phyloP scores from a whole-genome alignment of 2,113 vertebrate species.

The Gymnobelideus leadbeateri region DNA sequence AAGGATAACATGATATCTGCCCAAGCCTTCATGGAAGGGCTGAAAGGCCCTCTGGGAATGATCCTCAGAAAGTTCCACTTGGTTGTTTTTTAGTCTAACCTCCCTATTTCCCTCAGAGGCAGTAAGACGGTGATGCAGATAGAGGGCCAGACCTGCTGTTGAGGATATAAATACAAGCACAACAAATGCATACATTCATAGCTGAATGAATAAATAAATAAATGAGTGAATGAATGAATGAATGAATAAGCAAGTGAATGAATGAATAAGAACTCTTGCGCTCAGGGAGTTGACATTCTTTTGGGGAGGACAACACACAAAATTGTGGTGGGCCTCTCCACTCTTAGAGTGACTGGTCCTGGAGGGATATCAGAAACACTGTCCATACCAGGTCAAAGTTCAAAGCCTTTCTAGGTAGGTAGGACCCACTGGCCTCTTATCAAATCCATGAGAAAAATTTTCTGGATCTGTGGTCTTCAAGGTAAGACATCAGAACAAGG shows the following conservation, averaged over 20 bases:
- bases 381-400: background rate
- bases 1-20: background rate
- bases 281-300: too few species aligned
- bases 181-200: too few species aligned
- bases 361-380: too few species aligned
- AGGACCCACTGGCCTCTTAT: too few species aligned
- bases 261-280: too few species aligned
- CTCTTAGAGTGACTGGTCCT: too few species aligned
- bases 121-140: background rate
- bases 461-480: background rate
- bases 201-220: too few species aligned
- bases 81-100: background rate
- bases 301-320: too few species aligned
- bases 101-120: background rate
- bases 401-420: background rate
- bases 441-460: too few species aligned
- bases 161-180: background rate
- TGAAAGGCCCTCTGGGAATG: background rate
- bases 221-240: too few species aligned
- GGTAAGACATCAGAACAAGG: background rate
- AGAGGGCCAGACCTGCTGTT: background rate
- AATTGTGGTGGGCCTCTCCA: too few species aligned
- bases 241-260: too few species aligned
- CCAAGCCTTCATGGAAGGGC: background rate
- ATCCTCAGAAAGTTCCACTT: background rate